phyloP scores from a whole-genome alignment of 1,140 invertebrate genomes.

The Pseudomyrmex concolor region DNA sequence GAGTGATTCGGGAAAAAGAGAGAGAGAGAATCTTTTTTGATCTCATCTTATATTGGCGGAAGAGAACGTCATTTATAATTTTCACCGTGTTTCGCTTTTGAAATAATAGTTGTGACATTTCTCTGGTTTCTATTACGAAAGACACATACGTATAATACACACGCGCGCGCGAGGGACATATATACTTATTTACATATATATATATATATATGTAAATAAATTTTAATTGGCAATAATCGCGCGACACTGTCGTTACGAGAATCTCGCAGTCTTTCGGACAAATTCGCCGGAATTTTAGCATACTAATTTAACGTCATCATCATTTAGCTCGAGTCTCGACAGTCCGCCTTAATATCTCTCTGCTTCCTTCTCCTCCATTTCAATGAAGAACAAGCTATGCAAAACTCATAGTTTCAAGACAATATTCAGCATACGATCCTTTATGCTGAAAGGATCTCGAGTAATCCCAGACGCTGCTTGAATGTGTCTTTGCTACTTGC shows the following conservation, averaged over 20 bases:
- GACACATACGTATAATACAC: not conserved
- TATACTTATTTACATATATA: not conserved
- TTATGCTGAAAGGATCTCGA: conserved; percentile 37
- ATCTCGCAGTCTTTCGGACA: not conserved
- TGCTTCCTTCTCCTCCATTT: conserved; percentile 23
- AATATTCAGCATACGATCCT: conserved; percentile 31
- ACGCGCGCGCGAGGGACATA: too few relatives aligned
- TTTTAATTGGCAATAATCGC: too few relatives aligned
- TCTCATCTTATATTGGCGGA: not conserved
- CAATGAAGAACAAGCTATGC: conserved; percentile 27
- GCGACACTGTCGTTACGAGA: too few relatives aligned
- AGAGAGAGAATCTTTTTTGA: not conserved
- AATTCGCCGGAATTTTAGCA: conserved; percentile 5
- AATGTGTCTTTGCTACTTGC: conserved; percentile 14
- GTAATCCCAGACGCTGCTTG: conserved; percentile 36
- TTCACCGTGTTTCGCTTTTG: conserved; percentile 23
- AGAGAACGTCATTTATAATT: not conserved
- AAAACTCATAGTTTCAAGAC: conserved; percentile 35
- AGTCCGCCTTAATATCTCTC: conserved; percentile 6
- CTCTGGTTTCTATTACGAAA: not conserved
- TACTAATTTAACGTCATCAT: conserved; percentile 2
- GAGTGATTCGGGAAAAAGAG: conserved; percentile 57
- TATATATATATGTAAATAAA: not conserved
- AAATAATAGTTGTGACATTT: conserved; percentile 33
- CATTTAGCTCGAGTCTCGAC: not conserved